phyloP scores from a whole-genome alignment of 2,888 invertebrate genomes.

The Spilosoma lubricipeda region DNA sequence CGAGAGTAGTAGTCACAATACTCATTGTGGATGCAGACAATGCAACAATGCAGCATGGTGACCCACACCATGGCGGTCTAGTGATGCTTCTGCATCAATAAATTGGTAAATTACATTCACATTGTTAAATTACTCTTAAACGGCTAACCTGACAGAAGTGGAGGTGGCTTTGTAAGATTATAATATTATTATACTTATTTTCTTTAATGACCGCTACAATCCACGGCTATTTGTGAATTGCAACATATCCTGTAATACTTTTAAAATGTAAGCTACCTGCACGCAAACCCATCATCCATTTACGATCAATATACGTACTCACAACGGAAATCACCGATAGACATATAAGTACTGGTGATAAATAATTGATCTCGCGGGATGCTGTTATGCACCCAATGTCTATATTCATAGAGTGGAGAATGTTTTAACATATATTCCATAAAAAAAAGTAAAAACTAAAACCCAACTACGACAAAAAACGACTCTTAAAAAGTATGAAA shows the following conservation, averaged over 20 bases:
- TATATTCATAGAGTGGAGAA: constrained; percentile 54
- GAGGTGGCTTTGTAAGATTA: background rate
- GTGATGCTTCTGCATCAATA: too few species aligned
- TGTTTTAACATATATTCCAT: constrained; percentile 48
- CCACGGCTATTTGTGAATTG: background rate
- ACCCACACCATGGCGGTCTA: too few species aligned
- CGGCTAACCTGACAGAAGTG: background rate
- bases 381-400: constrained; percentile 54
- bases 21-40: too few species aligned
- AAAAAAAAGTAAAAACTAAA: too few species aligned
- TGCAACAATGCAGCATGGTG: too few species aligned
- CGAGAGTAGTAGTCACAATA: too few species aligned
- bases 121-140: background rate
- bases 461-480: too few species aligned
- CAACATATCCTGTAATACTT: constrained; percentile 7
- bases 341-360: constrained; percentile 37
- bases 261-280: constrained; percentile 11
- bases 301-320: constrained; percentile 17
- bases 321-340: constrained; percentile 29
- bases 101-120: too few species aligned
- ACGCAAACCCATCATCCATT: constrained; percentile 13
- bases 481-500: too few species aligned
- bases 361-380: constrained; percentile 36
- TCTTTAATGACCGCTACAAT: background rate
- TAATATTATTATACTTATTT: constrained; percentile 1